Percentiles rank a stretch among this genome's conserved stretches.
These are phyloP conservation scores for Carollia perspicillata DNA, from an alignment of 2,113 vertebrate genomes.

Conservation along the genomic window DNA sequence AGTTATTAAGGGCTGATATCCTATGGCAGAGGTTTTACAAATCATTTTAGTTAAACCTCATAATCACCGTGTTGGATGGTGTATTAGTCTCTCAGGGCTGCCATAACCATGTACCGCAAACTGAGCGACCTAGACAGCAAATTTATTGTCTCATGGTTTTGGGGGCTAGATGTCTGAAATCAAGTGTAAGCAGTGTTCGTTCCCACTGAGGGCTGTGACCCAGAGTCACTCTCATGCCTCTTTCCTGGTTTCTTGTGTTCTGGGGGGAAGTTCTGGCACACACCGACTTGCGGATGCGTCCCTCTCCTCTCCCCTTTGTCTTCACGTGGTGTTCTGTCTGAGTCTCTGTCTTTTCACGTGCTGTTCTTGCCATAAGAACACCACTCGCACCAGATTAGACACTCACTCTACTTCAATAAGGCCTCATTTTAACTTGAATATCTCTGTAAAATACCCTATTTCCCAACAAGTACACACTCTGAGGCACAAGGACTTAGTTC, in stretches of 20 bases:
- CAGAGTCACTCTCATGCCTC: not conserved
- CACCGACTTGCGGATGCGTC: not conserved
- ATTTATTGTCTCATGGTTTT: not conserved
- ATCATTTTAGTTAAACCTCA: not conserved
- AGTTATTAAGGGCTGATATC: no score
- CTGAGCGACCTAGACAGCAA: not conserved
- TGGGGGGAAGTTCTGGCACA: no score
- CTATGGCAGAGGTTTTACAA: not conserved
- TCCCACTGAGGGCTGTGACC: not conserved
- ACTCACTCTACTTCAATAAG: not conserved
- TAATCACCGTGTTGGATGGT: rapidly evolving
- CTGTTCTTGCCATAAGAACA: not conserved
- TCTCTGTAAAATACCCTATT: not conserved
- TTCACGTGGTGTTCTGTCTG: not conserved
- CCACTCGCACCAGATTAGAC: not conserved
- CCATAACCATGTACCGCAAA: not conserved
- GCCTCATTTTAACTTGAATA: not conserved
- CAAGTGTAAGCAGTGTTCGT: not conserved
- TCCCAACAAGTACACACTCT: not conserved
- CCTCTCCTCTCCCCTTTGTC: not conserved
- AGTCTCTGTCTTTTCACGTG: not conserved
- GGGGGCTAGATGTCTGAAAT: not conserved
- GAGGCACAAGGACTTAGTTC: not conserved
- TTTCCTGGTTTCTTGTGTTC: not conserved
- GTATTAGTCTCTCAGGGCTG: not conserved